Conservation (phyloP, 1,140 invertebrate species). For the Thalassaphorura encarpata region DNA sequence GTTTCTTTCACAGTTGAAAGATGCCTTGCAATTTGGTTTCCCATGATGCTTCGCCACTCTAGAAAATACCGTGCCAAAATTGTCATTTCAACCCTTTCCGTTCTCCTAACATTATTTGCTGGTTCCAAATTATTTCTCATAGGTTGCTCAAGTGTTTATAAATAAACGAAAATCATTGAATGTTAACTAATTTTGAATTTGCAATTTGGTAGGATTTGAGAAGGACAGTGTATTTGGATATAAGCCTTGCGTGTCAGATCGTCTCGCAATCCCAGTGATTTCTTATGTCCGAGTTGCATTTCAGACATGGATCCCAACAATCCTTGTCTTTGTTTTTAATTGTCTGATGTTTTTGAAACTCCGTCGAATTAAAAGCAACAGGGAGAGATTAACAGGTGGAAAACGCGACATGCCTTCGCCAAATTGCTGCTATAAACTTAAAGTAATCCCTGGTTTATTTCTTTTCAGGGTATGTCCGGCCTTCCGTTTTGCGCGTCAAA, state of each 20-base stretch:
- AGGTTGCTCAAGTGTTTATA: conserved; percentile 7
- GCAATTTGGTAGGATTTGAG: conserved; percentile 35
- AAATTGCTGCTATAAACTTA: neutral
- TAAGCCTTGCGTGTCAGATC: conserved; percentile 35
- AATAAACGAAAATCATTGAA: neutral
- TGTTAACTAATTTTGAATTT: neutral
- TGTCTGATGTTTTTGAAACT: conserved; percentile 35
- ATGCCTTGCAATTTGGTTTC: conserved; percentile 27
- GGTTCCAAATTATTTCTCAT: conserved; percentile 26
- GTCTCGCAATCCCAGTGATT: conserved; percentile 35
- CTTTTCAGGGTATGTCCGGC: no score
- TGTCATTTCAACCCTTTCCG: conserved; percentile 3
- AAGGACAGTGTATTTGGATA: conserved; percentile 39
- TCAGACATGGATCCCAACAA: conserved; percentile 38
- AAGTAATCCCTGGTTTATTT: no score
- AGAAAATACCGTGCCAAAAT: conserved; percentile 15
- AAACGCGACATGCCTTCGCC: neutral
- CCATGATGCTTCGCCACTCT: conserved; percentile 8
- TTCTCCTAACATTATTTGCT: conserved; percentile 11
- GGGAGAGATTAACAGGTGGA: conserved; percentile 25
- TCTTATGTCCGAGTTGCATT: conserved; percentile 38
- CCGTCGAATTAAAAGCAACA: conserved; percentile 8
- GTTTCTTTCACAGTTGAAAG: conserved; percentile 28
- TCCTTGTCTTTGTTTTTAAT: conserved; percentile 38
- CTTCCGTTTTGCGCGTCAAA: neutral